phyloP scores from a whole-genome alignment of 2,888 invertebrate genomes.

The Megalurothrips usitatus region DNA sequence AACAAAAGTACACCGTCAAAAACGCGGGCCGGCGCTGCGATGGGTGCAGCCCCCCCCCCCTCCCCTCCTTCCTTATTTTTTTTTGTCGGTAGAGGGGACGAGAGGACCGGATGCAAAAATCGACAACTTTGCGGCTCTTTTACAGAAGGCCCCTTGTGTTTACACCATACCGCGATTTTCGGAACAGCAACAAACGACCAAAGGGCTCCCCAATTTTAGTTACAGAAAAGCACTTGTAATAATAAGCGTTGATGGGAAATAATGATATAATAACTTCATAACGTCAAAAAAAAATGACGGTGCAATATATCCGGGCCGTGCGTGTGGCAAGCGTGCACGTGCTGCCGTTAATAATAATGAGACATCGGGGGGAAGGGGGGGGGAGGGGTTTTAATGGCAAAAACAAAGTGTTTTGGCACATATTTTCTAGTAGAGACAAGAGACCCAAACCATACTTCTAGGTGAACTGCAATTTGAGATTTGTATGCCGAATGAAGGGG shows the following conservation, averaged over 20 bases:
- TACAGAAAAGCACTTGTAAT: neutral
- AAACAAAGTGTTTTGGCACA: too few relatives aligned
- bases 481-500: too few relatives aligned
- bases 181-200: neutral
- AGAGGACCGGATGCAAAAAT: neutral
- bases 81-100: neutral
- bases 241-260: neutral
- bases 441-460: too few relatives aligned
- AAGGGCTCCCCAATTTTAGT: too few relatives aligned
- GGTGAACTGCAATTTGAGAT: too few relatives aligned
- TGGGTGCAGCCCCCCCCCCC: neutral
- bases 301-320: conserved; percentile 4
- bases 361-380: neutral
- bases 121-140: neutral
- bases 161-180: neutral
- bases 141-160: neutral
- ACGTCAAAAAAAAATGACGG: conserved; percentile 1
- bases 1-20: neutral
- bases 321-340: neutral
- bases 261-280: conserved; percentile 16
- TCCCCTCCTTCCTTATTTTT: neutral
- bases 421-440: too few relatives aligned
- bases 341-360: neutral
- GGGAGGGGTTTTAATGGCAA: neutral
- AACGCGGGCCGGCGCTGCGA: neutral